These are phyloP conservation scores for Cheilosia variabilis DNA, from an alignment of 2,888 invertebrate genomes.

Conservation along the genomic window DNA sequence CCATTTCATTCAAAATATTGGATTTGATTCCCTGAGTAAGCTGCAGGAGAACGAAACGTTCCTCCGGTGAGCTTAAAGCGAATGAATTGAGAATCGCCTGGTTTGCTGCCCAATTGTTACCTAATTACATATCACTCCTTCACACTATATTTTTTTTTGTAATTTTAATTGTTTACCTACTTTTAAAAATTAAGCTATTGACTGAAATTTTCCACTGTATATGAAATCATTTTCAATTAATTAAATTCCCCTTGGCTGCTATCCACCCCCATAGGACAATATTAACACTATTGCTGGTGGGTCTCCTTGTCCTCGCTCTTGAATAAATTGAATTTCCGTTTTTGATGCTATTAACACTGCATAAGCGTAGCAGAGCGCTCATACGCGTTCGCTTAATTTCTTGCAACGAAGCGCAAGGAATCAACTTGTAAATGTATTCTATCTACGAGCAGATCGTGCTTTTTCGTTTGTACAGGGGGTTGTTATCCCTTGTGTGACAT, in stretches of 20 bases:
- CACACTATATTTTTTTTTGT: too few relatives aligned
- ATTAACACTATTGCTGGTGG: slow-evolving; percentile 51
- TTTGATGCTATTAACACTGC: slow-evolving; percentile 80
- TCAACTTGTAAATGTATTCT: slow-evolving; percentile 54
- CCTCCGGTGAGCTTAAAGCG: too few relatives aligned
- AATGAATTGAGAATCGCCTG: too few relatives aligned
- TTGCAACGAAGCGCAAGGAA: slow-evolving; percentile 40
- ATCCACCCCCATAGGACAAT: slow-evolving; percentile 27
- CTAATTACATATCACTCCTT: too few relatives aligned
- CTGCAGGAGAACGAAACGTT: too few relatives aligned
- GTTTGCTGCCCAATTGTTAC: too few relatives aligned
- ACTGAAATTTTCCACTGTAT: slow-evolving; percentile 1
- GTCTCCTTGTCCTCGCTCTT: slow-evolving; percentile 52
- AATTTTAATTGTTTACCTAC: too few relatives aligned
- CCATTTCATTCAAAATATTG: too few relatives aligned
- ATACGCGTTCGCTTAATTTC: slow-evolving; percentile 72
- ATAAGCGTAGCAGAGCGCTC: slow-evolving; percentile 76
- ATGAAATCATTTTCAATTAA: slow-evolving; percentile 66
- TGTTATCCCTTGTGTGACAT: slow-evolving; percentile 74
- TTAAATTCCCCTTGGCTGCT: slow-evolving; percentile 55
- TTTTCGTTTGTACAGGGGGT: slow-evolving; percentile 33
- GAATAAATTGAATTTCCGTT: slow-evolving; percentile 77
- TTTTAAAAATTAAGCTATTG: too few relatives aligned
- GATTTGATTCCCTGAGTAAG: too few relatives aligned
- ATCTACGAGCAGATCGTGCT: slow-evolving; percentile 31